Conservation (phyloP, 2,888 invertebrate genomes). For the Frankliniella fusca region DNA sequence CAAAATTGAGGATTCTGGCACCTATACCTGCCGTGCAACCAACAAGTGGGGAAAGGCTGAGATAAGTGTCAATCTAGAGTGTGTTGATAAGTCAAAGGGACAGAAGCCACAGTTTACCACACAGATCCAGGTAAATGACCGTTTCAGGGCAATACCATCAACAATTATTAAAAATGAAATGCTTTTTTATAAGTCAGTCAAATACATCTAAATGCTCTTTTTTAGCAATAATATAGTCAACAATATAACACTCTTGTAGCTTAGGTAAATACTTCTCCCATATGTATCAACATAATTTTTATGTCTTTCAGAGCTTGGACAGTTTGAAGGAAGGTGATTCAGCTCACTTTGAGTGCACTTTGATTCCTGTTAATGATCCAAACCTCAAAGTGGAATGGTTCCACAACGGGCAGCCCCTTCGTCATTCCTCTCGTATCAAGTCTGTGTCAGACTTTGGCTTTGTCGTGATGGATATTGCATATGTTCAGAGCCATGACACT, state of each 20-base stretch:
- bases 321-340: conserved; percentile 88
- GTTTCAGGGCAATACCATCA: not conserved
- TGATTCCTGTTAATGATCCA: conserved; percentile 91
- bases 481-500: conserved; percentile 85
- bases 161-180: not conserved
- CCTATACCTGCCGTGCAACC: conserved; percentile 81
- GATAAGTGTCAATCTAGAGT: conserved; percentile 75
- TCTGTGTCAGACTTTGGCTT: conserved; percentile 94
- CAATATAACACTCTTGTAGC: no score
- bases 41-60: conserved; percentile 86
- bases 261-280: no score
- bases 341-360: conserved; percentile 91
- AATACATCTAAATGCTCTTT: not conserved
- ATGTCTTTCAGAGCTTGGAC: conserved; percentile 61
- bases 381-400: conserved; percentile 95
- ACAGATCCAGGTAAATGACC: conserved; percentile 56
- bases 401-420: conserved; percentile 84
- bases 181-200: not conserved
- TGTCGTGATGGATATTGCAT: conserved; percentile 90
- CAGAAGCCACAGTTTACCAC: conserved; percentile 85
- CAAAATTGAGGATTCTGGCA: conserved; percentile 86
- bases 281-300: conserved; percentile 28
- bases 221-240: not conserved
- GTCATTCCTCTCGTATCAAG: conserved; percentile 86
- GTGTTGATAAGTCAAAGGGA: conserved; percentile 77